Evolutionary conservation across 2,888 invertebrate genomes (phyloP), one percentile per base, ranked within the genome.

Genomic region (Xestia sexstrigata): DNA sequence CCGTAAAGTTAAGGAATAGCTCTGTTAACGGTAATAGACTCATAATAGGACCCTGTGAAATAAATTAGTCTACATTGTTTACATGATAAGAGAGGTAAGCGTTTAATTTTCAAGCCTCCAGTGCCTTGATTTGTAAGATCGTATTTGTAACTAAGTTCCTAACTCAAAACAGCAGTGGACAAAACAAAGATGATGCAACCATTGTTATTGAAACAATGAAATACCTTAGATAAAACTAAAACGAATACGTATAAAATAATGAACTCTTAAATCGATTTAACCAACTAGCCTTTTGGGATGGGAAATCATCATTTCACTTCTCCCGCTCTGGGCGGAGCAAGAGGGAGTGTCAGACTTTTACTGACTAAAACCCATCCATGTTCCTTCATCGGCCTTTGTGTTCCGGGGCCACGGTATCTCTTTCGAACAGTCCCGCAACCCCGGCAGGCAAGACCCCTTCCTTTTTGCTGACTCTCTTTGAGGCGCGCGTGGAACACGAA

Each of bases 221-320:
- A n/a, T 5, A 30, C 26, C 47, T 47, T 47, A 20, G 6, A 58
- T 20, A 7, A 42, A 58, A 49, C 17, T 72, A 20, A 8, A 39
- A 30, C 15, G 15, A 49, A 26, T 23, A 9, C 2, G 35, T 8
- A 52, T 26, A 15, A 15, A 0, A 26, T 8, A n/a, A 66, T 9
- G 4, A 2, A 49, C 9, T 15, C 8, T 23, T 13, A 5, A 20
- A 35, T 35, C 11, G 0, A 45, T 23, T n/a, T n/a, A 30, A 30
- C 7, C 8, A 30, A 42, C n/a, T 9, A 39, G 0, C 1, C 0
- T 5, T n/a, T n/a, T n/a, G n/a, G n/a, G n/a, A n/a, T n/a, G n/a
- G n/a, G n/a, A n/a, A n/a, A n/a, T n/a, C n/a, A n/a, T n/a, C n/a
- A n/a, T n/a, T n/a, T n/a, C n/a, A n/a, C n/a, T n/a, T n/a, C n/a